Evolutionary conservation across 1,140 invertebrate species (phyloP).

Genomic region (Saccostrea cuccullata): DNA sequence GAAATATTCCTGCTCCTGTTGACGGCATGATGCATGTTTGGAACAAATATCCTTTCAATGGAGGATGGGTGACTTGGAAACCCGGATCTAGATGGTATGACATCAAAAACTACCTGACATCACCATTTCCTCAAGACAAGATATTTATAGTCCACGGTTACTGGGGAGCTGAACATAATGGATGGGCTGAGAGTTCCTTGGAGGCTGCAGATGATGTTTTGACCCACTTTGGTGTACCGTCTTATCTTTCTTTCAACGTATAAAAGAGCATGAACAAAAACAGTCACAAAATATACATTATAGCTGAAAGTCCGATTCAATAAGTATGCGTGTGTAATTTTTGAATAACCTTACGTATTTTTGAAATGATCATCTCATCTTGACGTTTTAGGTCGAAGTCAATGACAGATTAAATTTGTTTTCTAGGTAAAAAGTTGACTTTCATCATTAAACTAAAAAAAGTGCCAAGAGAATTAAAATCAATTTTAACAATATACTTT

Average conservation of each 20-base stretch:
- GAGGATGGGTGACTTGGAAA: slow-evolving; percentile 28
- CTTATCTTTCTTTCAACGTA: neutral
- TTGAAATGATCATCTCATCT: too few relatives aligned
- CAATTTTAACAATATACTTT: too few relatives aligned
- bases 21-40: slow-evolving; percentile 30
- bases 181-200: slow-evolving; percentile 7
- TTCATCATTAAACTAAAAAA: too few relatives aligned
- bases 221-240: neutral
- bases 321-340: too few relatives aligned
- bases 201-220: slow-evolving; percentile 25
- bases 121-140: neutral
- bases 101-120: neutral
- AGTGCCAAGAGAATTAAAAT: too few relatives aligned
- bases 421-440: too few relatives aligned
- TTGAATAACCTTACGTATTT: too few relatives aligned
- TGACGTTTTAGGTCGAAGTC: too few relatives aligned
- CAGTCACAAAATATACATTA: too few relatives aligned
- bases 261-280: too few relatives aligned
- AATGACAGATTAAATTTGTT: too few relatives aligned
- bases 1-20: slow-evolving; percentile 16
- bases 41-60: slow-evolving; percentile 36
- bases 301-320: too few relatives aligned
- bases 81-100: slow-evolving; percentile 36
- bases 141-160: neutral
- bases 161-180: neutral